These are phyloP conservation scores for Chaetodon trifasciatus DNA, from an alignment of 2,797 vertebrate species.

Conservation along the genomic window DNA sequence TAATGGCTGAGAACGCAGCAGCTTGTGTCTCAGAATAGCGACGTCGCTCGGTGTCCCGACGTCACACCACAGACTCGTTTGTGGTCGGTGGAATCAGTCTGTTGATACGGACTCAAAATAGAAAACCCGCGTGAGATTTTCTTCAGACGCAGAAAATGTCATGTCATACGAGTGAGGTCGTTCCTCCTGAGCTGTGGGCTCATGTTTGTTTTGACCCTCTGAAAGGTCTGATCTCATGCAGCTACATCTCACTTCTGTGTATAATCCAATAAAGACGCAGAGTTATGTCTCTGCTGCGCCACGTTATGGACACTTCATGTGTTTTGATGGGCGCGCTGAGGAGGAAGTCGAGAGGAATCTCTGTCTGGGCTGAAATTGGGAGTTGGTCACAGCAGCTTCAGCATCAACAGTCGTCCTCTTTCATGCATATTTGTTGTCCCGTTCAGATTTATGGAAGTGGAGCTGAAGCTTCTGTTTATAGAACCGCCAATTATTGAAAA, in stretches of 20 bases:
- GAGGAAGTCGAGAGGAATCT: neutral
- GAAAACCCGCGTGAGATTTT: slow-evolving; percentile 13
- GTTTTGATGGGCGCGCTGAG: neutral
- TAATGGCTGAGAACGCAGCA: neutral
- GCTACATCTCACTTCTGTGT: neutral
- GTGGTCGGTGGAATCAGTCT: neutral
- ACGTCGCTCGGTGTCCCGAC: neutral
- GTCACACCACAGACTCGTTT: neutral
- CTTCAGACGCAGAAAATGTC: slow-evolving; percentile 5
- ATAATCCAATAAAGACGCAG: neutral
- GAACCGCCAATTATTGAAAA: slow-evolving; percentile 46
- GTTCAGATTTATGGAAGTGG: slow-evolving; percentile 28
- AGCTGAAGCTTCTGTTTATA: slow-evolving; percentile 38
- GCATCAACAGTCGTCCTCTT: neutral
- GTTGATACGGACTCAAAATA: neutral
- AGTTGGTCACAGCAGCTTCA: slow-evolving; percentile 1
- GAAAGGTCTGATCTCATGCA: neutral
- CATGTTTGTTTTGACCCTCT: neutral
- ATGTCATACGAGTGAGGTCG: slow-evolving; percentile 1
- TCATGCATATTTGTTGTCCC: slow-evolving; percentile 2
- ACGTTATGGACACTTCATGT: neutral
- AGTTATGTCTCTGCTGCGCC: neutral
- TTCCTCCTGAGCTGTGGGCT: neutral
- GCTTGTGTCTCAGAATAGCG: neutral
- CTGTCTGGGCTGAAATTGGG: neutral